phyloP scores from a whole-genome alignment of 2,113 vertebrate genomes.

The Nettapus auritus region DNA sequence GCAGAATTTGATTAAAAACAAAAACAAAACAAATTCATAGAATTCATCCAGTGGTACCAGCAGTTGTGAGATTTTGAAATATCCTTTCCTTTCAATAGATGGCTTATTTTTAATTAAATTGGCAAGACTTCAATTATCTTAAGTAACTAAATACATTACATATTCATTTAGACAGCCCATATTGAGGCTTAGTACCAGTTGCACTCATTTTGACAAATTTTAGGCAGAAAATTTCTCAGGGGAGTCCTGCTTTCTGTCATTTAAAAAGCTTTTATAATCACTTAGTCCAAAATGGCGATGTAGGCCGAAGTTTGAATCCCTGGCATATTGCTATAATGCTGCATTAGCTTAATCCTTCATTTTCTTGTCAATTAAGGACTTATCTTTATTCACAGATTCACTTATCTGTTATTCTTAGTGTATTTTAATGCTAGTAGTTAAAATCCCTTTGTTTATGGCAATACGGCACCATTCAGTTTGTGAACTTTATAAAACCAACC shows the following conservation, averaged over 20 bases:
- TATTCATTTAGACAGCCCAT: conserved; percentile 33
- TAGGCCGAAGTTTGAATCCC: conserved; percentile 76
- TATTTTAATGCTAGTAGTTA: conserved; percentile 85
- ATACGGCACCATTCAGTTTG: conserved; percentile 84
- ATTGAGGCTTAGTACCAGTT: conserved; percentile 42
- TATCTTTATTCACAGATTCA: conserved; percentile 85
- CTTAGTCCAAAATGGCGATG: conserved; percentile 74
- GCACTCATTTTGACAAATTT: conserved; percentile 66
- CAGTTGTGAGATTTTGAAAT: conserved; percentile 39
- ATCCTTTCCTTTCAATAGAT: conserved; percentile 42
- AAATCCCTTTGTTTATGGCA: conserved; percentile 84
- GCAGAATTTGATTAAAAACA: background rate
- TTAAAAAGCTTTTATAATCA: conserved; percentile 76
- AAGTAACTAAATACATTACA: conserved; percentile 70
- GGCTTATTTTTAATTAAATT: conserved; percentile 78
- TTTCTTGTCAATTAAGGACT: conserved; percentile 86
- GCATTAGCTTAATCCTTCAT: conserved; percentile 84
- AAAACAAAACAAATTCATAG: background rate
- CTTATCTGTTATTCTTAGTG: conserved; percentile 81
- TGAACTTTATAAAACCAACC: conserved; percentile 84
- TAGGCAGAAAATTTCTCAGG: conserved; percentile 72
- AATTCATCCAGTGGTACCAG: conserved; percentile 16
- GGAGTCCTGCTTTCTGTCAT: conserved; percentile 72
- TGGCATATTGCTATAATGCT: conserved; percentile 78
- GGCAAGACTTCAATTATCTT: conserved; percentile 74